Conservation (phyloP, 2,888 invertebrate genomes). For the Eupsilia transversa region DNA sequence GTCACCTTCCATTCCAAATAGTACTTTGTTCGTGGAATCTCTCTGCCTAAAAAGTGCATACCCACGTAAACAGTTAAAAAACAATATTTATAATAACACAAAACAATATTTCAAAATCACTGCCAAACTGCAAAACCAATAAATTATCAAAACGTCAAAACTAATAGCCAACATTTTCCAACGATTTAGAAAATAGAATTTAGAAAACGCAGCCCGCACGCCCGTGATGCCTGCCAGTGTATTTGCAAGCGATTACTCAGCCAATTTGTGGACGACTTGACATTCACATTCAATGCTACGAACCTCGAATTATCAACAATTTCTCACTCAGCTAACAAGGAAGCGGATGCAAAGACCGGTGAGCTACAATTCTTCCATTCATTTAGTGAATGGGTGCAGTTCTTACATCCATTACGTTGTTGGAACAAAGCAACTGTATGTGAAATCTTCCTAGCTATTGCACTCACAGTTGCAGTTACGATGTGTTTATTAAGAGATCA, state of each 20-base stretch:
- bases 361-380: constrained; percentile 49
- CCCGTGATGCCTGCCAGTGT: background rate
- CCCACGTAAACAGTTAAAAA: background rate
- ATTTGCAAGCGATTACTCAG: constrained; percentile 61
- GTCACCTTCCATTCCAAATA: background rate
- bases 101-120: constrained; percentile 1
- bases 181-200: background rate
- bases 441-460: background rate
- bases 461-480: background rate
- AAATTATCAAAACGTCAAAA: constrained; percentile 39
- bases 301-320: constrained; percentile 74
- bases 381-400: constrained; percentile 50
- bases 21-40: background rate
- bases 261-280: constrained; percentile 71
- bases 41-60: background rate
- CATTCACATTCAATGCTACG: constrained; percentile 70
- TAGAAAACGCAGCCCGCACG: background rate
- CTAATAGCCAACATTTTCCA: constrained; percentile 7
- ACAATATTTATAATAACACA: background rate
- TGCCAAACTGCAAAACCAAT: constrained; percentile 21
- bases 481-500: background rate
- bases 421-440: background rate
- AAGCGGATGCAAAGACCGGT: constrained; percentile 62
- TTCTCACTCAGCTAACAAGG: constrained; percentile 78
- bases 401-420: constrained; percentile 11